Evolutionary conservation across 2,797 vertebrate species (phyloP).

Genomic region (Chelon labrosus): DNA sequence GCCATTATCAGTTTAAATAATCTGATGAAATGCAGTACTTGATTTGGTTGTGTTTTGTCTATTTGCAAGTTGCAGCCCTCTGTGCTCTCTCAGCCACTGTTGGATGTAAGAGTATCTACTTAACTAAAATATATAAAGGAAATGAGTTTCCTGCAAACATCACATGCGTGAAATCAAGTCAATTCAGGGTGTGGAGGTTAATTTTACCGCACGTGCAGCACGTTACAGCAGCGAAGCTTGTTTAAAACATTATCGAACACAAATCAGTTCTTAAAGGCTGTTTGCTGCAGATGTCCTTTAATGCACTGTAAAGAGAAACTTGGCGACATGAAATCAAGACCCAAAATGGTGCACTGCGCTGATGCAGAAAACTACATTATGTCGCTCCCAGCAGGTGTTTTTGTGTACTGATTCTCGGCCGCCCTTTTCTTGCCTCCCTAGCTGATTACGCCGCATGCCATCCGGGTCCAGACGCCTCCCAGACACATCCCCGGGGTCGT

Average conservation of each 20-base stretch:
- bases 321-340: background rate
- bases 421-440: conserved; percentile 41
- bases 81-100: too few relatives aligned
- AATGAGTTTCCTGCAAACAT: conserved; percentile 15
- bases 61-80: too few relatives aligned
- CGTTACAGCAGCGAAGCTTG: background rate
- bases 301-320: background rate
- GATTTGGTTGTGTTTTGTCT: too few relatives aligned
- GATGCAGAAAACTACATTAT: background rate
- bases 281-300: conserved; percentile 16
- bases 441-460: conserved; percentile 87
- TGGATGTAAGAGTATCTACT: background rate
- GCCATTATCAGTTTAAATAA: too few relatives aligned
- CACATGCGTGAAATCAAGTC: conserved; percentile 27
- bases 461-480: conserved; percentile 86
- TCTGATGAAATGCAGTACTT: too few relatives aligned
- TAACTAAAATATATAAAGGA: background rate
- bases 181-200: background rate
- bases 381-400: background rate
- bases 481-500: conserved; percentile 92
- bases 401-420: conserved; percentile 13
- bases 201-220: conserved; percentile 9
- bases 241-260: background rate
- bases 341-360: background rate
- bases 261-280: background rate